Evolutionary conservation across 2,888 invertebrate genomes (phyloP), one percentile per base, ranked within the genome.

Genomic region (Catocala fraxini): DNA sequence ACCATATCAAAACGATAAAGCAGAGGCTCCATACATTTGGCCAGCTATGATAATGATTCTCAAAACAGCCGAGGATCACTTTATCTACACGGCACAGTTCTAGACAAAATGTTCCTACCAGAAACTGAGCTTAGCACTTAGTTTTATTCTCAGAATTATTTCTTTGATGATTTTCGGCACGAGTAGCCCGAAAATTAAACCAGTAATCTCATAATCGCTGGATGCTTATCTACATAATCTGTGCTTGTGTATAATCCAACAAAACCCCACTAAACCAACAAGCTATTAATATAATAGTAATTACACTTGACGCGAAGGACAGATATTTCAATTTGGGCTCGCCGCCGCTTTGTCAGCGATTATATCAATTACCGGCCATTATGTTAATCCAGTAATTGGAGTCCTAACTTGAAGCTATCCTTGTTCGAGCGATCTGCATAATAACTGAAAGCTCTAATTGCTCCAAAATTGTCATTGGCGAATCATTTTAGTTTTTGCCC

Each of bases 311-410:
- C 61, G 61, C 56, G 53, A 46, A 65, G 49, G 55, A 59, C 65
- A 48, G 77, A 63, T 61, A 73, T 77, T 66, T 61, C 55, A 64
- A 71, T 68, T 74, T 15, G 9, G 42, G 51, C 47, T 56, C 47
- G 59, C 51, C 59, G 54, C 63, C 65, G 68, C 77, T 33, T 72
- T 70, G 73, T 65, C 65, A 61, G 63, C 60, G 60, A 78, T 78
- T 72, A 78, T 65, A 75, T 68, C 68, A 76, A 76, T 76, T 78
- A 78, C 65, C 52, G 49, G 43, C 59, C 73, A 75, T 76, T 76
- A 76, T 78, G 75, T 58, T 75, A 75, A 75, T 78, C 65, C 55
- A 52, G 56, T 70, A 73, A 73, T 72, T 71, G 65, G 13, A 64
- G 63, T 41, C 51, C 62, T 70, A 56, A 56, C 63, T 70, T 67